phyloP scores from a whole-genome alignment of 2,888 invertebrate genomes.

The Lissocephala sabroskyi region DNA sequence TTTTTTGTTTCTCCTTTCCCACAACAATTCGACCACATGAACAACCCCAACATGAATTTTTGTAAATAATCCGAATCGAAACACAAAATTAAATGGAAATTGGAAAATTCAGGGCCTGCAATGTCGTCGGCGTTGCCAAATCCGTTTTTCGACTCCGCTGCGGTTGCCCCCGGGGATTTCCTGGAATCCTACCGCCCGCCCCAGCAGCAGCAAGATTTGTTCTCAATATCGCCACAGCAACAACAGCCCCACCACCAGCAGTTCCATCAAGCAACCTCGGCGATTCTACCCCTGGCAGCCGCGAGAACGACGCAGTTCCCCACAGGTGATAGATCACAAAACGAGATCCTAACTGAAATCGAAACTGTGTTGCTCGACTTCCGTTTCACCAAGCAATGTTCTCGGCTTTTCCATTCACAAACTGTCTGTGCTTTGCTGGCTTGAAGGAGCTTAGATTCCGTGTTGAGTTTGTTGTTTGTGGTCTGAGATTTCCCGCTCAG shows the following conservation, averaged over 20 bases:
- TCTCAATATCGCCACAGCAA: constrained; percentile 38
- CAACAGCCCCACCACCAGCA: constrained; percentile 33
- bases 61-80: background rate
- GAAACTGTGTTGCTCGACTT: no score
- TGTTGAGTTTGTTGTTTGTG: no score
- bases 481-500: no score
- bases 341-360: no score
- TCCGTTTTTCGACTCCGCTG: constrained; percentile 72
- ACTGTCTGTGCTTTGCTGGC: no score
- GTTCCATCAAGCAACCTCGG: constrained; percentile 20
- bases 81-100: constrained; percentile 15
- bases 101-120: constrained; percentile 28
- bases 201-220: constrained; percentile 21
- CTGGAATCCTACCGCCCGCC: constrained; percentile 47
- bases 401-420: no score
- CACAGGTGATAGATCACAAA: constrained; percentile 43
- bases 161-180: no score
- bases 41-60: constrained; percentile 7
- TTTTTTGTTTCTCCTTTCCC: constrained; percentile 13
- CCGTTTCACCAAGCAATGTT: no score
- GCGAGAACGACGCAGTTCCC: constrained; percentile 22
- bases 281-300: constrained; percentile 17
- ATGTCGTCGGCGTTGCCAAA: constrained; percentile 65
- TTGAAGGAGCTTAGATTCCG: no score
- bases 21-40: no score